phyloP scores from a whole-genome alignment of 2,888 invertebrate species.

The Heliconius hortense region DNA sequence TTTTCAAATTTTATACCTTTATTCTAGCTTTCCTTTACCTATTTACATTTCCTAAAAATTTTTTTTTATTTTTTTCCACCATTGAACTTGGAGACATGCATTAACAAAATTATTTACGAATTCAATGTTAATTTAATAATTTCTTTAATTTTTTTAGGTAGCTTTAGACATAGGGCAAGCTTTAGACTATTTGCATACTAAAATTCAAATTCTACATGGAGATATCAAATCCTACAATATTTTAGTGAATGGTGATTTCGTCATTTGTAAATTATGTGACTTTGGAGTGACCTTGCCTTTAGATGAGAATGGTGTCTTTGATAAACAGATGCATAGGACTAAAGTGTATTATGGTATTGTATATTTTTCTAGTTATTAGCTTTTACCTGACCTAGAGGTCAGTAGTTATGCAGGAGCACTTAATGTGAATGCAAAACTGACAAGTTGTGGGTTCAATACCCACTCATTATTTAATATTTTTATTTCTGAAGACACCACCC shows the following conservation, averaged over 20 bases:
- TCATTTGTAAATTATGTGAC: constrained; percentile 90
- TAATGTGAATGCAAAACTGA: too few relatives aligned
- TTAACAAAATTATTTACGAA: background rate
- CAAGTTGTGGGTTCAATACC: too few relatives aligned
- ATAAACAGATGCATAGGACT: constrained; percentile 62
- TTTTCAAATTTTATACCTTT: too few relatives aligned
- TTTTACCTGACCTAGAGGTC: background rate
- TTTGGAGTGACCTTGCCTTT: constrained; percentile 91
- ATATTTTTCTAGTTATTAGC: background rate
- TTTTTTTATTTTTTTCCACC: too few relatives aligned
- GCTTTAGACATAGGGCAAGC: constrained; percentile 86
- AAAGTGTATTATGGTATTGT: constrained; percentile 11
- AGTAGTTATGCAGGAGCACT: too few relatives aligned
- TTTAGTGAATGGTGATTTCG: constrained; percentile 88
- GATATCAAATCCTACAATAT: constrained; percentile 93
- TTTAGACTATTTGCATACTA: constrained; percentile 89
- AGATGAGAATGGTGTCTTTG: constrained; percentile 83
- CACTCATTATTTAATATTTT: too few relatives aligned
- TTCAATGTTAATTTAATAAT: background rate
- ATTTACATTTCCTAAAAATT: too few relatives aligned
- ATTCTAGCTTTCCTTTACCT: too few relatives aligned
- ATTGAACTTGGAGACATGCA: too few relatives aligned
- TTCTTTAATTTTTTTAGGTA: constrained; percentile 67
- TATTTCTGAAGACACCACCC: background rate
- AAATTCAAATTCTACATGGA: constrained; percentile 87